phyloP scores from a whole-genome alignment of 2,888 invertebrate species.

The Hololepta plana region DNA sequence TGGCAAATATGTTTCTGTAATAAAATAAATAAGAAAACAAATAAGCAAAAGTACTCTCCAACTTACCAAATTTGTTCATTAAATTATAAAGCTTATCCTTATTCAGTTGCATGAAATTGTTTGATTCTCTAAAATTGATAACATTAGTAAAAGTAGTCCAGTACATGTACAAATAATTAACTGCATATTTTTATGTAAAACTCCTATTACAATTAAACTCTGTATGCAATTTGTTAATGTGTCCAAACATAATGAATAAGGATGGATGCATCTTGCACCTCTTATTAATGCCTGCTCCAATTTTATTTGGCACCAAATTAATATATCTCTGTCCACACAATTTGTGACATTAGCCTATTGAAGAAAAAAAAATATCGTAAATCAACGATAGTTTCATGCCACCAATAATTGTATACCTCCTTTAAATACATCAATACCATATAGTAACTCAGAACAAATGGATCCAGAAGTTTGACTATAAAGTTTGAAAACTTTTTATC shows the following conservation, averaged over 20 bases:
- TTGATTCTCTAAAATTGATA: background rate
- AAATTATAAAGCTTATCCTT: background rate
- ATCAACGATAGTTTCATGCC: constrained; percentile 6
- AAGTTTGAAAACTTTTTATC: constrained; percentile 32
- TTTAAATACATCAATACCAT: constrained; percentile 29
- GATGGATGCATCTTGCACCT: constrained; percentile 33
- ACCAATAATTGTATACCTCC: constrained; percentile 29
- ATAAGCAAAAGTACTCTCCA: no score
- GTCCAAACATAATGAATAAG: constrained; percentile 58
- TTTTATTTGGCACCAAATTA: constrained; percentile 38
- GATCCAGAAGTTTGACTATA: constrained; percentile 41
- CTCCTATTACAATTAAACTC: constrained; percentile 25
- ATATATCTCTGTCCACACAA: constrained; percentile 31
- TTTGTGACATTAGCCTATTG: constrained; percentile 15
- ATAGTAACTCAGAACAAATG: constrained; percentile 41
- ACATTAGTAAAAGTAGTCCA: no score
- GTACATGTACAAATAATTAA: background rate
- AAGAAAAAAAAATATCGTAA: constrained; percentile 9
- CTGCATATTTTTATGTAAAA: constrained; percentile 6
- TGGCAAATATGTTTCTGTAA: no score
- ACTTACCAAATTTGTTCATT: constrained; percentile 2
- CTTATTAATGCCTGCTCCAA: constrained; percentile 33
- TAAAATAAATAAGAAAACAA: no score
- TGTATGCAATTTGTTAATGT: constrained; percentile 36
- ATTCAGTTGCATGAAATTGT: background rate